Base-by-base conservation (phyloP, 2,113 vertebrate species). In the Myrmophylax atrothorax region DNA sequence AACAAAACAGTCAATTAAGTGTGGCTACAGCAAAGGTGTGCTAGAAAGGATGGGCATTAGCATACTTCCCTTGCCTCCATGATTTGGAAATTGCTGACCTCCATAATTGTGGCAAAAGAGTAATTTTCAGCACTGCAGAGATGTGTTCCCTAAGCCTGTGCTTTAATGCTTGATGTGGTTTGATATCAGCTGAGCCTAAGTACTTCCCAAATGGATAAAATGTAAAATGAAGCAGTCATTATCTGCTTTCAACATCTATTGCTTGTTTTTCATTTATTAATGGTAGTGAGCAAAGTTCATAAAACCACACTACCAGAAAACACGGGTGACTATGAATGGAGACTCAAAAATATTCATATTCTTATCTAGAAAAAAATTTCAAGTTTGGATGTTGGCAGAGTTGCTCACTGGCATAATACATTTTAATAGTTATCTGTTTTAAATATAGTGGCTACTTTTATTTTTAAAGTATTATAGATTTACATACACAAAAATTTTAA, bases 211-310 rank as follows among this genome's bases (percentile, higher is more conserved):
- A 83, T 24, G 10, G 14, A 31, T 79, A 40, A 10, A 73, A 33
- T 33, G 35, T 67, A 29, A 94, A 91, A 86, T 40, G 31, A 82
- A 92, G 8, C 42, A 52, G 52, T 58, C 13, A 14, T 70, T 77
- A 85, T 31, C 20, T 78, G 18, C 29, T 94, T 89, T 84, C 0
- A 10, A 44, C 35, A 75, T 46, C 29, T 85, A 29, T 85, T 1
- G 9, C 42, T 91, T 83, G 29, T 66, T 91, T 95, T 87, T 89
- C 24, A 37, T 78, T 84, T 79, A 64, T 68, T 79, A 89, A 75
- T 40, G 38, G 3, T 42, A 56, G 33, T 29, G 20, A 4, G 5
- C 40, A 80, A 88, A 93, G 53, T 53, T 82, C 53, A 66, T 26
- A 38, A 83, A 88, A 37, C 52, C 38, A 44, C 31, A 75, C 7